Evolutionary conservation across 2,797 vertebrate species (phyloP).

Genomic region (Phylloscopus collybita): DNA sequence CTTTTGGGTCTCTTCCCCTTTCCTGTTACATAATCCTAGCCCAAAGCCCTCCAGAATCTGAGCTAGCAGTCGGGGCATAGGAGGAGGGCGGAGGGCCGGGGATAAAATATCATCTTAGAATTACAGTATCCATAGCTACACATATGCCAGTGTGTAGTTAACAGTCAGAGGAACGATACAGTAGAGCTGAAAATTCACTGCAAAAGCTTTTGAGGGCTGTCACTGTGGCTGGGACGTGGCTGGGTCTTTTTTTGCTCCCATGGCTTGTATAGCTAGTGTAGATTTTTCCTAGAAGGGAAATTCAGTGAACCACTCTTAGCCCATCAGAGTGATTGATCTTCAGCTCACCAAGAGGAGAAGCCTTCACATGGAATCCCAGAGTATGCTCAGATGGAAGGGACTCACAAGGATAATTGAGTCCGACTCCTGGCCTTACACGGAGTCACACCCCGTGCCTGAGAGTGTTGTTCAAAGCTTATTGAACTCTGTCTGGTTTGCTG

Average conservation of each 20-base stretch:
- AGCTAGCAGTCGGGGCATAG: no score
- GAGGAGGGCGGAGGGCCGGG: no score
- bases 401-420: background rate
- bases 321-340: background rate
- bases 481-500: background rate
- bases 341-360: background rate
- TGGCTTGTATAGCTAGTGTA: background rate
- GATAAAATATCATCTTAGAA: background rate
- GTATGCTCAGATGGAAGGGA: background rate
- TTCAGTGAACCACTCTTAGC: background rate
- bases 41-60: no score
- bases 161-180: background rate
- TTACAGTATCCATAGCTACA: background rate
- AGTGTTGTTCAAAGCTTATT: background rate
- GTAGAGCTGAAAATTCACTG: background rate
- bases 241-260: background rate
- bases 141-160: background rate
- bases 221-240: background rate
- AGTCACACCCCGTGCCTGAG: background rate
- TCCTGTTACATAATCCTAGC: no score
- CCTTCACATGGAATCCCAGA: background rate
- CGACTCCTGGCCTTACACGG: background rate
- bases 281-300: background rate
- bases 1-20: no score
- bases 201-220: background rate